Percentiles rank a stretch among this genome's conserved stretches.
These are phyloP conservation scores for Lacanobia oleracea DNA, from an alignment of 2,888 invertebrate species.

Conservation along the genomic window DNA sequence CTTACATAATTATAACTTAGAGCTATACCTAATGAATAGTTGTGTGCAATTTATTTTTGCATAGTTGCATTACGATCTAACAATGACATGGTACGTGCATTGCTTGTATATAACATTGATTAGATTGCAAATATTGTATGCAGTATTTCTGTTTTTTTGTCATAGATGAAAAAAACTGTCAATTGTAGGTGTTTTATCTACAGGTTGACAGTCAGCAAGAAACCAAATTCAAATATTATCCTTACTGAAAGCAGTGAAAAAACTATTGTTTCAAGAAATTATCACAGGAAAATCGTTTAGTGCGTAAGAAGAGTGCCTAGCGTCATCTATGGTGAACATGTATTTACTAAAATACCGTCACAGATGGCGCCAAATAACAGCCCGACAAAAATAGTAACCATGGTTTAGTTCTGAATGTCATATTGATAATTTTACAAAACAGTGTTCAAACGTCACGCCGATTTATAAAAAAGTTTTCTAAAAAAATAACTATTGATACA, in stretches of 20 bases:
- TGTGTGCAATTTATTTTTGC: conserved; percentile 53
- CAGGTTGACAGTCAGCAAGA: not conserved
- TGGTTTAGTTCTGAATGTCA: no score
- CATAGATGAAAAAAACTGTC: not conserved
- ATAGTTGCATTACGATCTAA: conserved; percentile 51
- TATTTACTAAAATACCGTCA: not conserved
- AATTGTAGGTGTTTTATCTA: not conserved
- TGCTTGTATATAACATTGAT: conserved; percentile 32
- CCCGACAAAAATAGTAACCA: no score
- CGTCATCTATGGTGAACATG: conserved; percentile 28
- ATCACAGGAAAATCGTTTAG: not conserved
- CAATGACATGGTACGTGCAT: conserved; percentile 53
- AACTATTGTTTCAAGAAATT: not conserved
- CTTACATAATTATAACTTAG: conserved; percentile 48
- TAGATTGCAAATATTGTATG: conserved; percentile 14
- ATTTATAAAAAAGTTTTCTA: not conserved
- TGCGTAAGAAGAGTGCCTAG: conserved; percentile 2
- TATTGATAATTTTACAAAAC: not conserved
- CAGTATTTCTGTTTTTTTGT: conserved; percentile 13
- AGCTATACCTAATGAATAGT: conserved; percentile 36
- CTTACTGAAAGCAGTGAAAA: not conserved
- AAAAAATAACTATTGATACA: not conserved
- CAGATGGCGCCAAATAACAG: conserved; percentile 30
- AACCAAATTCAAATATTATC: not conserved
- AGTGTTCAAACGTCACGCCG: not conserved